These are phyloP conservation scores for Hemitrygon akajei DNA, from an alignment of 2,797 vertebrate genomes.

Conservation along the genomic window DNA sequence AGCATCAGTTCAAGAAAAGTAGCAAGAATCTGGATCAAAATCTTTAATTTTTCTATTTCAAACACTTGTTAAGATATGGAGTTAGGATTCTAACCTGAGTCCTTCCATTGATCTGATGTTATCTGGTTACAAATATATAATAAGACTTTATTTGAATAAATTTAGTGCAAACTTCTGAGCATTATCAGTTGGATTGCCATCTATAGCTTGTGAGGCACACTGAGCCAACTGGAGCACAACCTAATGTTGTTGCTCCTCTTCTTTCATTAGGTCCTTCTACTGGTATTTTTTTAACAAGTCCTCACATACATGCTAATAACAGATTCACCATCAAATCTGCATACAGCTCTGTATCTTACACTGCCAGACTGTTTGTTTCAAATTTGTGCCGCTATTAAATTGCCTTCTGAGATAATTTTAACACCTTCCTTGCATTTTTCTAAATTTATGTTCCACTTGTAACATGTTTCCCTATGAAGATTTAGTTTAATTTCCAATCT, in stretches of 20 bases:
- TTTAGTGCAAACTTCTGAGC: not conserved
- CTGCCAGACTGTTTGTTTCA: not conserved
- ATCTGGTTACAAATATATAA: not conserved
- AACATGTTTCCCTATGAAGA: not conserved
- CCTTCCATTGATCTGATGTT: not conserved
- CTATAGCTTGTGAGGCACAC: not conserved
- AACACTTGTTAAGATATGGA: not conserved
- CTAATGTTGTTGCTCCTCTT: not conserved
- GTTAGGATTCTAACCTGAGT: not conserved
- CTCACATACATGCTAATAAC: not conserved
- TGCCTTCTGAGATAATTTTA: not conserved
- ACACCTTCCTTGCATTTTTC: not conserved
- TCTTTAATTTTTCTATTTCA: not conserved
- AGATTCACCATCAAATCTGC: not conserved
- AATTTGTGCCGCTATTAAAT: not conserved
- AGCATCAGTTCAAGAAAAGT: not conserved
- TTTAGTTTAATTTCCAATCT: not conserved
- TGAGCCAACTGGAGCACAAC: not conserved
- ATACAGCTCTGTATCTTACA: not conserved
- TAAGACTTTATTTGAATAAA: not conserved
- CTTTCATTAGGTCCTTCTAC: not conserved
- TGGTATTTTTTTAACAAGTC: not conserved
- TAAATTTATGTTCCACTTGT: not conserved
- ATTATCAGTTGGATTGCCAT: not conserved
- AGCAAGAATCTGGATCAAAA: not conserved